A percentile compares a stretch with the other conserved stretches of the same genome.
These are phyloP conservation scores for Phaonia tiefii DNA, from an alignment of 2,888 invertebrate genomes.

Conservation along the genomic window DNA sequence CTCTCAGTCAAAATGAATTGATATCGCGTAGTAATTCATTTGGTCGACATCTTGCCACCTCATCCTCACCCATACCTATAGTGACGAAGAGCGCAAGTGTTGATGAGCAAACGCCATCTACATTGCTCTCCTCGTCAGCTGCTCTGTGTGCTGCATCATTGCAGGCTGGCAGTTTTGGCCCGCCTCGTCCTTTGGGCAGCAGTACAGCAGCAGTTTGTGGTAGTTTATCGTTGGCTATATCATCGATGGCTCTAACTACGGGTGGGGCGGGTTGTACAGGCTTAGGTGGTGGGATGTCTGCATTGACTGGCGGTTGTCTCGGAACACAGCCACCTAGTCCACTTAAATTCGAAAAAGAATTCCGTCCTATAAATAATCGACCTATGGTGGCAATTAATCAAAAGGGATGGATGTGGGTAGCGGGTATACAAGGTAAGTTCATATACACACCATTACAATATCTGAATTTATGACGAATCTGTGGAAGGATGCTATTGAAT, in stretches of 20 bases:
- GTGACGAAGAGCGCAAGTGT: slow-evolving; percentile 80
- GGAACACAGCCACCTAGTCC: slow-evolving; percentile 79
- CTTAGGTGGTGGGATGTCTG: slow-evolving; percentile 62
- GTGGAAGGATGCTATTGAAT: no score
- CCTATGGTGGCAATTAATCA: slow-evolving; percentile 85
- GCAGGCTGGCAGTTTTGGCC: slow-evolving; percentile 72
- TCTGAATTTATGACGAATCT: no score
- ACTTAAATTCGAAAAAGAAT: slow-evolving; percentile 82
- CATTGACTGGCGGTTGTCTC: slow-evolving; percentile 40
- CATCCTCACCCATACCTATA: slow-evolving; percentile 80
- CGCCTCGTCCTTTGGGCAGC: slow-evolving; percentile 72
- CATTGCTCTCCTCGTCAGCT: slow-evolving; percentile 69
- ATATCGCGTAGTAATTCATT: slow-evolving; percentile 80
- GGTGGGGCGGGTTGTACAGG: slow-evolving; percentile 68
- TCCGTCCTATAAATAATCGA: slow-evolving; percentile 83
- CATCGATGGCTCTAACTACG: slow-evolving; percentile 70
- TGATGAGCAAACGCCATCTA: slow-evolving; percentile 77
- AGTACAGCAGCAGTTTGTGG: slow-evolving; percentile 78
- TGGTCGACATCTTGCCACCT: slow-evolving; percentile 77
- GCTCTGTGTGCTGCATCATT: slow-evolving; percentile 68
- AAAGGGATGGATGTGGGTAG: slow-evolving; percentile 92
- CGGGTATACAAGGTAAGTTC: slow-evolving; percentile 86
- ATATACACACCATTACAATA: no score
- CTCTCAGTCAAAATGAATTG: slow-evolving; percentile 80
- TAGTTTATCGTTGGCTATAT: slow-evolving; percentile 78